Base-by-base conservation (phyloP, 2,113 vertebrate species). In the Pterocles burchelli region DNA sequence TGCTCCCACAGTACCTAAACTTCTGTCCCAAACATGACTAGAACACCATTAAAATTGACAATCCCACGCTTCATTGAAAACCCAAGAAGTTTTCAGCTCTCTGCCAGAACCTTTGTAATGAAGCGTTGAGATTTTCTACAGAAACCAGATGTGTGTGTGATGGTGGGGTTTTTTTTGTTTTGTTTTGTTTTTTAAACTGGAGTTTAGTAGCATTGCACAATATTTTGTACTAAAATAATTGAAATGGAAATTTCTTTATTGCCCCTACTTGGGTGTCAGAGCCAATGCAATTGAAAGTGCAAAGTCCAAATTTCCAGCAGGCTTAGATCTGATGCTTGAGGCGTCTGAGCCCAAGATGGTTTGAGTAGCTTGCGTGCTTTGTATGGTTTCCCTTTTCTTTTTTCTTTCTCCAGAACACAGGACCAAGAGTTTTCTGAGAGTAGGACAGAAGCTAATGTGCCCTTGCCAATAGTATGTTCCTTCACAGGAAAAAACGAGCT, bases 11-110 rank as follows among this genome's bases (percentile, higher is more conserved):
- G 52, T 59, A 74, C 65, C 83, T 71, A 48, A 89, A 87, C 38
- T 77, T 95, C 46, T 70, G 51, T 78, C 80, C 65, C 73, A 89
- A 72, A 71, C 68, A 74, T 75, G 73, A 80, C 86, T 96, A 63
- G 79, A 87, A 90, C 86, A 71, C 83, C 48, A 52, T 84, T 95
- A 80, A 92, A 86, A 52, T 89, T 95, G 75, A 93, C 86, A 95
- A 62, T 36, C 76, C 48, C 48, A 77, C 84, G 86, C 83, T 86
- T 89, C 92, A 93, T 52, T 93, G 91, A 90, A 95, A 95, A 89
- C 51, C 18, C 31, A 85, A 74, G 33, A 43, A 88, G 41, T 38
- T 91, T 93, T 90, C 85, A 89, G 67, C 33, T 88, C 25, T 73
- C 59, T 93, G 88, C 63, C 91, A 91, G 78, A 83, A 83, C 55